Conservation (phyloP, 1,140 invertebrate genomes). For the Cryptotermes secundus region DNA sequence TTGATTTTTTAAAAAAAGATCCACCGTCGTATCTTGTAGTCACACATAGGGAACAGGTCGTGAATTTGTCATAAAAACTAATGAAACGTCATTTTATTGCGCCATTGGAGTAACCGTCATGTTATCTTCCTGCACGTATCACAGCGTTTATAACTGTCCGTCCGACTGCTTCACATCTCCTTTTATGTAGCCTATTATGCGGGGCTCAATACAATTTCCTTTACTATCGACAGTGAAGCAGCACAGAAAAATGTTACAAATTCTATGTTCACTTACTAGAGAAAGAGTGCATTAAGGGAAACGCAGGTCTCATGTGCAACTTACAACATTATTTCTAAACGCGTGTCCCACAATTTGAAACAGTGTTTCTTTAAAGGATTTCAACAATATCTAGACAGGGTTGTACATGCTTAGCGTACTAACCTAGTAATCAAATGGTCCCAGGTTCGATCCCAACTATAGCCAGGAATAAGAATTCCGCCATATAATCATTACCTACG, state of each 20-base stretch:
- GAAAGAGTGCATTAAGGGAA: neutral
- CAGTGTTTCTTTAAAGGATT: too few relatives aligned
- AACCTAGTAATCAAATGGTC: too few relatives aligned
- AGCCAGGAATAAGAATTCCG: too few relatives aligned
- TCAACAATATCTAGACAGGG: too few relatives aligned
- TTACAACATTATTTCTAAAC: too few relatives aligned
- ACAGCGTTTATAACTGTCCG: neutral
- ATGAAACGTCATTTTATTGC: conserved; percentile 14
- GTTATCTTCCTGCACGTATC: neutral
- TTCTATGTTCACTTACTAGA: neutral
- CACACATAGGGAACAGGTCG: neutral
- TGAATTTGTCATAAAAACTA: conserved; percentile 18
- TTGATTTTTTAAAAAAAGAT: neutral
- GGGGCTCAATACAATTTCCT: neutral
- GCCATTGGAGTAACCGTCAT: conserved; percentile 3
- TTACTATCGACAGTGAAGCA: conserved; percentile 4
- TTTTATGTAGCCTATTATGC: conserved; percentile 17
- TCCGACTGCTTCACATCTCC: neutral
- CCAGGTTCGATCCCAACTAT: too few relatives aligned
- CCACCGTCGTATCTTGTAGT: neutral
- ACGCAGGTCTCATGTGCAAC: neutral
- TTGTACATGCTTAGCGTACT: too few relatives aligned
- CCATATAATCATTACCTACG: too few relatives aligned
- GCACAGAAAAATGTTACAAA: neutral
- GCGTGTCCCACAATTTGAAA: too few relatives aligned